phyloP scores from a whole-genome alignment of 2,888 invertebrate genomes.

The Hecatera dysodea region DNA sequence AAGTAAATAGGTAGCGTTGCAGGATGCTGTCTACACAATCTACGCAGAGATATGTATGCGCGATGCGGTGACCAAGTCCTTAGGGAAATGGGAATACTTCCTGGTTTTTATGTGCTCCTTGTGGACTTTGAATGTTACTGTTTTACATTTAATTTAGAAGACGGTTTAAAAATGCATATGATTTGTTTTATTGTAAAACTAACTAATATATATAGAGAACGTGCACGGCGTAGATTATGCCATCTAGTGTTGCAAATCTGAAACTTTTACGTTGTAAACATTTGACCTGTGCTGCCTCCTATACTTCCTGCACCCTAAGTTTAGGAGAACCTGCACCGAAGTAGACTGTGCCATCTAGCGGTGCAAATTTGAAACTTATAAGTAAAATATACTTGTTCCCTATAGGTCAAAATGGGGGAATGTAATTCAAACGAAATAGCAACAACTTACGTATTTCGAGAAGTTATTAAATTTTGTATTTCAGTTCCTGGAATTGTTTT shows the following conservation, averaged over 20 bases:
- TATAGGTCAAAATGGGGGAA: not conserved
- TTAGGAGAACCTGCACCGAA: too few relatives aligned
- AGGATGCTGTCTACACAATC: conserved; percentile 47
- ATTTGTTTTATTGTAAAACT: not conserved
- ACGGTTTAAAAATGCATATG: not conserved
- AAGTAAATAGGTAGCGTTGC: conserved; percentile 59
- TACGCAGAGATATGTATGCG: conserved; percentile 50
- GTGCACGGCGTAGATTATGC: too few relatives aligned
- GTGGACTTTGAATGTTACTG: too few relatives aligned
- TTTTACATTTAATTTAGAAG: not conserved
- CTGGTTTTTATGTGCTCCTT: conserved; percentile 36
- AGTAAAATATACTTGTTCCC: too few relatives aligned
- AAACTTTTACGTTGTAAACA: too few relatives aligned
- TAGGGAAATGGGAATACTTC: conserved; percentile 16
- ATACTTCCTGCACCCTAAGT: too few relatives aligned
- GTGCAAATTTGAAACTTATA: too few relatives aligned
- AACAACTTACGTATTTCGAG: not conserved
- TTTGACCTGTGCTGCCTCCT: too few relatives aligned
- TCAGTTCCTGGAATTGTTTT: not conserved
- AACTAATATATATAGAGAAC: too few relatives aligned
- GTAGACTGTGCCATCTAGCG: too few relatives aligned
- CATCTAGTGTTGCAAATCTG: too few relatives aligned
- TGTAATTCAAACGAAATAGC: not conserved
- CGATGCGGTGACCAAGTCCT: conserved; percentile 50
- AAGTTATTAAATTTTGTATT: not conserved